A percentile compares a stretch with the other conserved stretches of the same genome.
Conservation (phyloP, 2,113 vertebrate genomes). For the Connochaetes taurinus region DNA sequence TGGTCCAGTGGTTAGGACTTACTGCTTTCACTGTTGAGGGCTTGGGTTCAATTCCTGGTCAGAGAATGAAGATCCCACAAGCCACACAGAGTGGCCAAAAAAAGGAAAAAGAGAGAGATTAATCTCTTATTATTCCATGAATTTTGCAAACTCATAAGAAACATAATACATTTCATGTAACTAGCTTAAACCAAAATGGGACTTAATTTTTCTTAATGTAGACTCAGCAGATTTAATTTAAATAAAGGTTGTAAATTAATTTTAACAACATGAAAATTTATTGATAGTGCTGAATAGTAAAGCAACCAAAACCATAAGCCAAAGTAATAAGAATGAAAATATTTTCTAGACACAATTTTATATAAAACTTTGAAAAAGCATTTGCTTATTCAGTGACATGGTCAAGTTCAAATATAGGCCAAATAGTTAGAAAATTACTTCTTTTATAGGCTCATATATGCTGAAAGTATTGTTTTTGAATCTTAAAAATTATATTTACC, state of each 20-base stretch:
- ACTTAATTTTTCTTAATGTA: constrained; percentile 8
- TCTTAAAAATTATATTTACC: background rate
- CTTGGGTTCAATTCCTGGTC: background rate
- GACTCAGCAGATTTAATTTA: constrained; percentile 14
- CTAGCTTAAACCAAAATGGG: background rate
- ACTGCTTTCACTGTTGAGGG: background rate
- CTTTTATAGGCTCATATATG: background rate
- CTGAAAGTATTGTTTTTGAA: background rate
- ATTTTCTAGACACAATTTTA: background rate
- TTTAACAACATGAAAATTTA: background rate
- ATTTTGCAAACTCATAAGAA: background rate
- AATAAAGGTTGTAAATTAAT: constrained; percentile 17
- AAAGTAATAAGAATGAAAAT: background rate
- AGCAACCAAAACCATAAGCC: background rate
- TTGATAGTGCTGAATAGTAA: background rate
- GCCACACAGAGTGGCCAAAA: background rate
- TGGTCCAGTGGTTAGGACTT: background rate
- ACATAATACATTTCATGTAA: background rate
- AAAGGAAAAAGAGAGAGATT: background rate
- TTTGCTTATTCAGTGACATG: background rate
- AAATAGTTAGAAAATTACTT: background rate
- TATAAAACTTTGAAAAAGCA: background rate
- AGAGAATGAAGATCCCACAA: background rate
- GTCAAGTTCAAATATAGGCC: background rate
- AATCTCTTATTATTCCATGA: background rate